These are phyloP conservation scores for Tridacna crocea DNA, from an alignment of 2,888 invertebrate genomes.

Conservation along the genomic window DNA sequence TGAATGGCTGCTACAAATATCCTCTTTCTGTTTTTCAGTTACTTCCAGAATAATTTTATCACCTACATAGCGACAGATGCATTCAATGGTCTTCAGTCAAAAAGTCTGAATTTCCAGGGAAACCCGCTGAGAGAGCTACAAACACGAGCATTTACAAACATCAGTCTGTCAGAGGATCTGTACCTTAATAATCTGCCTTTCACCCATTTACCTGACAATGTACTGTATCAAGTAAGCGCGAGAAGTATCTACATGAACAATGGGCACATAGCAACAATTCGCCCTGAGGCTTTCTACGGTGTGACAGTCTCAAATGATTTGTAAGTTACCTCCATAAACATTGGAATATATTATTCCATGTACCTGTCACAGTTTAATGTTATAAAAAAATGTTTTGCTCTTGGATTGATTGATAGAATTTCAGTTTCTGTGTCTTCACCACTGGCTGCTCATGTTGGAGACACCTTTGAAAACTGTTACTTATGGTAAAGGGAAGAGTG, in stretches of 20 bases:
- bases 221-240: conserved; percentile 46
- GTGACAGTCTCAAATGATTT: conserved; percentile 44
- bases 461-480: too few relatives aligned
- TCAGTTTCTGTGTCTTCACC: too few relatives aligned
- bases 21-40: conserved; percentile 36
- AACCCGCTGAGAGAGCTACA: conserved; percentile 47
- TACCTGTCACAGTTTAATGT: too few relatives aligned
- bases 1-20: too few relatives aligned
- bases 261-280: conserved; percentile 34
- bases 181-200: conserved; percentile 44
- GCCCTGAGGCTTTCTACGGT: conserved; percentile 48
- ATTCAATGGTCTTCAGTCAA: conserved; percentile 46
- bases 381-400: too few relatives aligned
- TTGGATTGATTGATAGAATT: too few relatives aligned
- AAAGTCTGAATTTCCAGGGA: conserved; percentile 44
- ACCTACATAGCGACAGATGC: conserved; percentile 40
- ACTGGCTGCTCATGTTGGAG: too few relatives aligned
- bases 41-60: conserved; percentile 46
- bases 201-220: conserved; percentile 37
- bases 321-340: conserved; percentile 33
- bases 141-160: conserved; percentile 34
- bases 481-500: too few relatives aligned
- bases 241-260: conserved; percentile 36
- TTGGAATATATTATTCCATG: too few relatives aligned
- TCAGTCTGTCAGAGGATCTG: conserved; percentile 42